phyloP scores from a whole-genome alignment of 2,888 invertebrate genomes.

The Dexiosoma caninum region DNA sequence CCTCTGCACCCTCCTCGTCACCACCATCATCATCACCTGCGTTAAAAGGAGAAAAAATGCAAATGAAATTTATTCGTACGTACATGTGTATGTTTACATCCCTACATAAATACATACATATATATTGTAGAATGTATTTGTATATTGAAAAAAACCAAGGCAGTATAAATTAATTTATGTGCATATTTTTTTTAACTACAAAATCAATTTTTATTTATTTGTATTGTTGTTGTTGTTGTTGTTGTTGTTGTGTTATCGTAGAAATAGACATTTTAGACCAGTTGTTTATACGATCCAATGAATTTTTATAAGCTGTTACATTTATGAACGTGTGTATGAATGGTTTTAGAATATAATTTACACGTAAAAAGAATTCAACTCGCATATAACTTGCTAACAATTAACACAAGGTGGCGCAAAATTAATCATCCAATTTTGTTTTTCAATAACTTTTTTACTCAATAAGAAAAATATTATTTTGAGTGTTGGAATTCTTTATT shows the following conservation, averaged over 20 bases:
- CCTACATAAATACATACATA: neutral
- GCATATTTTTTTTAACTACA: neutral
- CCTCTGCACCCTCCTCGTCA: constrained; percentile 81
- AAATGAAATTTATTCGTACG: neutral
- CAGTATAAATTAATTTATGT: constrained; percentile 15
- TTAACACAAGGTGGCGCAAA: too few species aligned
- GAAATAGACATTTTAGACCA: neutral
- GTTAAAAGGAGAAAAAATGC: constrained; percentile 25
- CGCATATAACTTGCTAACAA: too few species aligned
- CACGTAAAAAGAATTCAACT: too few species aligned
- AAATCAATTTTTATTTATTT: constrained; percentile 10
- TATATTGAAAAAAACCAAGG: neutral
- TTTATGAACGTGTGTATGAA: neutral
- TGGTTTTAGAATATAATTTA: too few species aligned
- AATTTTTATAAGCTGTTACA: neutral
- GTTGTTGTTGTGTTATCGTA: too few species aligned
- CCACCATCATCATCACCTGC: constrained; percentile 77
- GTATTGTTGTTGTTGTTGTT: neutral
- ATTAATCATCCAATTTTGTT: too few species aligned
- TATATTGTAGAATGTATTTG: neutral
- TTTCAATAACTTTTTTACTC: too few species aligned
- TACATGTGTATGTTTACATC: neutral
- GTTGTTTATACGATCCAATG: neutral
- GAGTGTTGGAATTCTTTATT: too few species aligned
- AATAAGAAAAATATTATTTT: too few species aligned